Evolutionary conservation across 2,113 vertebrate genomes (phyloP).

Genomic region (Herpailurus yagouaroundi): DNA sequence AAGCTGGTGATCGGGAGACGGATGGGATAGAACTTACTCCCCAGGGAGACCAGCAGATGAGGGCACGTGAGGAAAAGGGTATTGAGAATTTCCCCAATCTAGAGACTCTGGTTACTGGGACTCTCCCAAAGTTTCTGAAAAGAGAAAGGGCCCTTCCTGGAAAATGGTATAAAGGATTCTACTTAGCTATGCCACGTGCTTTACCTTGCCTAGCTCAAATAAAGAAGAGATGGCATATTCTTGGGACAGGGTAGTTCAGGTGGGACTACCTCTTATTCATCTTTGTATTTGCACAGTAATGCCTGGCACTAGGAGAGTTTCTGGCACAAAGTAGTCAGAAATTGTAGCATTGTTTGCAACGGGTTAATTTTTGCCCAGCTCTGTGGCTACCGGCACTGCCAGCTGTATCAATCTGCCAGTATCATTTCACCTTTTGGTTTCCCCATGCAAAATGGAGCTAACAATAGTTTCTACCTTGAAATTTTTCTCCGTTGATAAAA

Average conservation of each 20-base stretch:
- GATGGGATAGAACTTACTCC: neutral
- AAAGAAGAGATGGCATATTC: neutral
- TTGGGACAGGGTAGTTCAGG: neutral
- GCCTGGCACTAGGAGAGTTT: neutral
- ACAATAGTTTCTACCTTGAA: neutral
- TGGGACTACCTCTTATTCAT: neutral
- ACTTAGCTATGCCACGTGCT: neutral
- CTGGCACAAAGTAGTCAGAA: neutral
- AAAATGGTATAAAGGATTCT: neutral
- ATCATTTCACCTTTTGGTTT: neutral
- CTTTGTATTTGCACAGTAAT: neutral
- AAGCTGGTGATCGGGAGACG: neutral
- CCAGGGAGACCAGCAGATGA: neutral
- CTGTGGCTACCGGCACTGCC: neutral
- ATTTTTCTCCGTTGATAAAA: neutral
- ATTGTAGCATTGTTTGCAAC: neutral
- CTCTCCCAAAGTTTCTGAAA: neutral
- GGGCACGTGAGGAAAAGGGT: neutral
- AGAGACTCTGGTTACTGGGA: neutral
- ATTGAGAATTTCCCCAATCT: neutral
- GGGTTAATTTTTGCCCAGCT: neutral
- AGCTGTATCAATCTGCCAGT: neutral
- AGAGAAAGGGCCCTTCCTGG: neutral
- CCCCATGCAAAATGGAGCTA: neutral
- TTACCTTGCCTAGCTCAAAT: neutral